Evolutionary conservation across 2,113 vertebrate species (phyloP).

Genomic region (Bubalus kerabau): DNA sequence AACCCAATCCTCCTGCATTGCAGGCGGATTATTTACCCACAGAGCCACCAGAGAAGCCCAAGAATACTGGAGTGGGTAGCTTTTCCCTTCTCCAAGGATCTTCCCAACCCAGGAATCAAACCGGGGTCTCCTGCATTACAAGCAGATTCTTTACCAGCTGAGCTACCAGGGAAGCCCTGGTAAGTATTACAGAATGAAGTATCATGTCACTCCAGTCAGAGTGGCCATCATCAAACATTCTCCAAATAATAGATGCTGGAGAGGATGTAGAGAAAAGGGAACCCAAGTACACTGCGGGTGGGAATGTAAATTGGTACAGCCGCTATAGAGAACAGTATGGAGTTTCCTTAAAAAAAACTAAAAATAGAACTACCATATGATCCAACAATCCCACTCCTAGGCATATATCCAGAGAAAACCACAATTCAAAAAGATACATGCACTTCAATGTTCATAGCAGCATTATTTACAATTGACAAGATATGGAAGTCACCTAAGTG

Average conservation of each 20-base stretch:
- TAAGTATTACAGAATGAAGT: neutral
- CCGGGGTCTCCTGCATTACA: neutral
- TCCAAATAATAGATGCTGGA: neutral
- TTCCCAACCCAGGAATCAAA: neutral
- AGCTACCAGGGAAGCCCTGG: neutral
- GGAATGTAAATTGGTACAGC: neutral
- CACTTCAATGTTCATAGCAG: neutral
- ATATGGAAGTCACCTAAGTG: neutral
- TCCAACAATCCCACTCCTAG: neutral
- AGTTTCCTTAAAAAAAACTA: neutral
- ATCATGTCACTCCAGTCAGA: neutral
- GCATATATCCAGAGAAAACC: neutral
- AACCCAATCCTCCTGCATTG: neutral
- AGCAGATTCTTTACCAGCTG: neutral
- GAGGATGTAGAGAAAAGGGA: neutral
- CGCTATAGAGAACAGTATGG: neutral
- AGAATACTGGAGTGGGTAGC: neutral
- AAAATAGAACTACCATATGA: neutral
- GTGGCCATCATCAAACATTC: neutral
- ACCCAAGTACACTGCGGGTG: neutral
- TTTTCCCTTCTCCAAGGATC: neutral
- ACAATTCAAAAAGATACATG: neutral
- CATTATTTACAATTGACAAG: neutral
- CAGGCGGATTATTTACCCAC: fast-evolving
- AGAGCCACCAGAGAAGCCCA: neutral